These are phyloP conservation scores for Barbus barbus DNA, from an alignment of 2,113 vertebrate genomes.

Conservation along the genomic window DNA sequence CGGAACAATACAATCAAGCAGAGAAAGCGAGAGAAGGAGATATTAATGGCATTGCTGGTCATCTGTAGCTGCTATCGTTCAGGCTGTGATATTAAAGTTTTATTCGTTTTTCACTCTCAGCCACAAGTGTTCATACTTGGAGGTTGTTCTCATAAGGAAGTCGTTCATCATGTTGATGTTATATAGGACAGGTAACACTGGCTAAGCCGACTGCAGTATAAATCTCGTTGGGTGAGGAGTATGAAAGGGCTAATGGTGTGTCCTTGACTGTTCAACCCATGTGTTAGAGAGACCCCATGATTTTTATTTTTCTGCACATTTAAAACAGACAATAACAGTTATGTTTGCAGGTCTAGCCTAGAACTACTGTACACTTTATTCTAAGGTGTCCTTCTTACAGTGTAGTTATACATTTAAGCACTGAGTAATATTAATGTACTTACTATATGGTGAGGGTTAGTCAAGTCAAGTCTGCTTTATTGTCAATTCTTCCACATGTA, in stretches of 20 bases:
- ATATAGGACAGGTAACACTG: conserved; percentile 22
- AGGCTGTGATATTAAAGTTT: conserved; percentile 37
- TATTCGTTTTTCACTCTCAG: conserved; percentile 16
- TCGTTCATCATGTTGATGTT: conserved; percentile 38
- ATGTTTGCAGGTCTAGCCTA: not conserved
- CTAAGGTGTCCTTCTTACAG: too few relatives aligned
- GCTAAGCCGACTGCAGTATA: conserved; percentile 31
- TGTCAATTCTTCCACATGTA: too few relatives aligned
- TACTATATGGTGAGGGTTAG: too few relatives aligned
- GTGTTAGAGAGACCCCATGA: not conserved
- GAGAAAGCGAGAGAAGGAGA: not conserved
- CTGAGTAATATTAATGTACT: too few relatives aligned
- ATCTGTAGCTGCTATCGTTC: conserved; percentile 10
- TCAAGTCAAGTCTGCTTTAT: too few relatives aligned
- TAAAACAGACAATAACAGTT: not conserved
- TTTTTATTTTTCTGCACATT: not conserved
- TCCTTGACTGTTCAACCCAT: not conserved
- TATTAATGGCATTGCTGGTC: conserved; percentile 1
- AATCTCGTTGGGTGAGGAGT: not conserved
- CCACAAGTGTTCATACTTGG: conserved; percentile 30
- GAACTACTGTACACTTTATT: too few relatives aligned
- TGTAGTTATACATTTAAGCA: too few relatives aligned
- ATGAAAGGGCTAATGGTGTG: not conserved
- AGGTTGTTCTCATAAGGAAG: conserved; percentile 25
- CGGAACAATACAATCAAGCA: not conserved